Evolutionary conservation across 2,797 vertebrate species (phyloP), one percentile per base, ranked within the genome.

Genomic region (Hippoglossus hippoglossus): DNA sequence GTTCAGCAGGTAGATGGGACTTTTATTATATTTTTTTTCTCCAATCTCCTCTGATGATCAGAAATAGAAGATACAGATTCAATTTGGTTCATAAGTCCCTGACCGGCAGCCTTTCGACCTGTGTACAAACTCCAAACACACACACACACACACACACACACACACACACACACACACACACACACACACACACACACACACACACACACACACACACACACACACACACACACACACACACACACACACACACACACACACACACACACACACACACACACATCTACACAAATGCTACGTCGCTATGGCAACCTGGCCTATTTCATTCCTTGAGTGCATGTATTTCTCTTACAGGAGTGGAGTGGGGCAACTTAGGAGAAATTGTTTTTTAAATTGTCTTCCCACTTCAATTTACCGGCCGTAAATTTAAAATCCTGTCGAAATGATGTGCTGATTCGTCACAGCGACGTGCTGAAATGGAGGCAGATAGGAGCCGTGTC

Each of bases 331-430:
- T 76, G 73, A 82, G 84, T 85, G 83, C 81, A 74, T 90, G 87
- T 89, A 85, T 88, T 88, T 84, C 85, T 75, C 82, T 83, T 89
- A 87, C 89, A 86, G 81, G 83, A 87, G 85, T 82, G 75, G 67
- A 86, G 87, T 62, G 31, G 85, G 64, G 79, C 87, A 91, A 93
- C 91, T 92, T 92, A 90, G 82, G 86, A 90, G 86, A 94, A 93
- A 93, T 91, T 92, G 91, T 93, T 93, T 92, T 91, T 84, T 73
- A 91, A 94, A 94, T 94, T 94, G 90, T 92, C 88, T 90, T 81
- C 84, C 86, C 87, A 89, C 89, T 93, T 92, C 92, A 94, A 93
- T 93, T 93, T 93, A 79, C 80, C 49, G 58, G 70, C 82, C 76
- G 81, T 89, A 84, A 90, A 93, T 93, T 79, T 90, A 80, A 90